Evolutionary conservation across 37 sponge, comb jelly and placozoan genomes (phyloP), one percentile per base, ranked within the genome.

Genomic region (Halichondria panicea): DNA sequence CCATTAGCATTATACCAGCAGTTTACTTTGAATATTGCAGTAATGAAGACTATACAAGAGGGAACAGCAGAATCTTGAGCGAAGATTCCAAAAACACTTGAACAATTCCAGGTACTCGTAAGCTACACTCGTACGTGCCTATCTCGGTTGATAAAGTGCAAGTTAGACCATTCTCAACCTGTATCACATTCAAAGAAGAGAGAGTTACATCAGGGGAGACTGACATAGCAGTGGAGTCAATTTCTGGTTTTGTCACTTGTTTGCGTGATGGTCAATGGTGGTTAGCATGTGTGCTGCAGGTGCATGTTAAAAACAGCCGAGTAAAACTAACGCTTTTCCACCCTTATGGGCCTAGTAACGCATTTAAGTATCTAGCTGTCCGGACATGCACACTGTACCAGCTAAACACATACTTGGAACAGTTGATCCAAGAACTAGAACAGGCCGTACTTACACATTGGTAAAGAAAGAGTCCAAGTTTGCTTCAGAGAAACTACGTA

Each of bases 51-150:
- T 82, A 82, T 64, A 32, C 36, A 33, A 43, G n/a, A n/a, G 19
- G 35, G 55, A 70, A 72, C 35, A 63, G 24, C 27, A 46, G 15
- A 42, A 33, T 30, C 66, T 81, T 21, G 66, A 81, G 38, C 27
- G 24, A 4, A 31, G 76, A 22, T 75, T 83, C 24, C 25, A 43
- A 5, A 0, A 66, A 18, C n/a, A 57, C 76, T 4, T 8, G 76
- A 11, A 83, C 84, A 30, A 83, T 83, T 75, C 84, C 84, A 30
- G 63, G 76, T 22, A 83, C 84, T 53, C 61, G 63, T 39, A 72
- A 72, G 31, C 72, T 71, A 9, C 81, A 80, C 53, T 25, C 45
- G 21, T 80, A 70, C 46, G 31, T 81, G 1, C 74, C 74, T 6
- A 33, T 72, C 46, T 63, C 74, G 1, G 45, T 8, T 24, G 41